These are phyloP conservation scores for Subacronicta megacephala DNA, from an alignment of 2,888 invertebrate species.

Conservation along the genomic window DNA sequence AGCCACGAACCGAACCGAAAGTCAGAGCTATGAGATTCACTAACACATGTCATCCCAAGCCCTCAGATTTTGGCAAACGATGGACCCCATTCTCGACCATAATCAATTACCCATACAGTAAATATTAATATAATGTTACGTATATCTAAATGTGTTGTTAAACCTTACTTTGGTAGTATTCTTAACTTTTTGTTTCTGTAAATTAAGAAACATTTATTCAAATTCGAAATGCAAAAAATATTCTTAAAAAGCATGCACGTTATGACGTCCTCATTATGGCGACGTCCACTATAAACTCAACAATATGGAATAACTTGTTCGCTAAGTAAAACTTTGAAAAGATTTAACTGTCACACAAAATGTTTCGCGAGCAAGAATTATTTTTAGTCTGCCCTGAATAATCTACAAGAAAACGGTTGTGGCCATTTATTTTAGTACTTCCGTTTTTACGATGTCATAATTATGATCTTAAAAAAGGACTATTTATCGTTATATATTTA, in stretches of 20 bases:
- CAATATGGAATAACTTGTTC: slow-evolving; percentile 49
- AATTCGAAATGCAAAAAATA: slow-evolving; percentile 22
- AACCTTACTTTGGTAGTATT: too few relatives aligned
- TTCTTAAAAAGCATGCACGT: slow-evolving; percentile 23
- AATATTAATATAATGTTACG: too few relatives aligned
- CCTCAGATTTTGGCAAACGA: too few relatives aligned
- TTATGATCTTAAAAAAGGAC: too few relatives aligned
- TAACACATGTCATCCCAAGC: too few relatives aligned
- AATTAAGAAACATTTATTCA: slow-evolving; percentile 24
- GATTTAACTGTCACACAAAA: slow-evolving; percentile 29
- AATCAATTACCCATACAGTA: too few relatives aligned
- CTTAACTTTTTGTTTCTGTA: not conserved
- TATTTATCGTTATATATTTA: too few relatives aligned
- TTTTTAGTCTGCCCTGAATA: slow-evolving; percentile 29
- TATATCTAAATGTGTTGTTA: too few relatives aligned
- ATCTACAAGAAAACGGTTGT: slow-evolving; percentile 1
- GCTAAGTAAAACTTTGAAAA: slow-evolving; percentile 30
- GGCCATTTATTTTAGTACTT: not conserved
- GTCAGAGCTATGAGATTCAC: too few relatives aligned
- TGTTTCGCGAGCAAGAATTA: slow-evolving; percentile 19
- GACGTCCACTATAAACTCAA: slow-evolving; percentile 49
- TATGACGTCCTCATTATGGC: slow-evolving; percentile 41
- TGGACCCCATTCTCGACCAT: too few relatives aligned
- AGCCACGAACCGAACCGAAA: too few relatives aligned
- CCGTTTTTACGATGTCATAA: too few relatives aligned